A percentile compares a stretch with the other conserved stretches of the same genome.
Evolutionary conservation across 2,113 vertebrate species (phyloP).

Genomic region (Percopsis transmontana): DNA sequence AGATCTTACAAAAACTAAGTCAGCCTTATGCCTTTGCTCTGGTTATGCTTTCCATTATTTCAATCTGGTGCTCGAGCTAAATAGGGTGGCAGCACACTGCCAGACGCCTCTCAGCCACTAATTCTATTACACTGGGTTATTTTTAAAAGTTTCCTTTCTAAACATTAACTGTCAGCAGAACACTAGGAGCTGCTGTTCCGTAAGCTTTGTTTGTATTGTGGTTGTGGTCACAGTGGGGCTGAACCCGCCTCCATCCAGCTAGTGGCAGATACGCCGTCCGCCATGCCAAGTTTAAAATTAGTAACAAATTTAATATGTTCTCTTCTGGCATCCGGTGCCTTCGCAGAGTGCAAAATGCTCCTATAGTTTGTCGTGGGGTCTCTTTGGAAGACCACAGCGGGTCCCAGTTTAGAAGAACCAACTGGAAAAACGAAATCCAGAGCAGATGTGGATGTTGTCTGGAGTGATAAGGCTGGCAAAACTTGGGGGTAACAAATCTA

Average conservation of each 20-base stretch:
- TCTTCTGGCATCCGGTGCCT: conserved; percentile 80
- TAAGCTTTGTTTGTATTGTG: conserved; percentile 87
- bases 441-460: conserved; percentile 78
- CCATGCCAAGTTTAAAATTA: conserved; percentile 89
- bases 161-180: conserved; percentile 78
- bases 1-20: conserved; percentile 31
- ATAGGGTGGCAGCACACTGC: conserved; percentile 48
- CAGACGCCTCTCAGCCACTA: conserved; percentile 66
- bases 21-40: conserved; percentile 33
- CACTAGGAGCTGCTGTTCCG: conserved; percentile 80
- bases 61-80: conserved; percentile 44
- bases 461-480: conserved; percentile 48
- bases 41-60: conserved; percentile 47
- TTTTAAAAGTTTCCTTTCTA: conserved; percentile 76
- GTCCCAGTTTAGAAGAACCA: conserved; percentile 81
- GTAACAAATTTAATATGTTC: conserved; percentile 91
- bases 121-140: conserved; percentile 77
- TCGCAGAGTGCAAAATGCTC: conserved; percentile 82
- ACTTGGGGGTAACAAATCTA: conserved; percentile 52
- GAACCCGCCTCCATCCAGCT: conserved; percentile 76
- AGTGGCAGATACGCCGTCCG: conserved; percentile 80
- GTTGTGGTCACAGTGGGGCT: conserved; percentile 77
- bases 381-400: conserved; percentile 84
- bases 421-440: conserved; percentile 66
- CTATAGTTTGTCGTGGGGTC: conserved; percentile 83